Base-by-base conservation (phyloP, 1,140 invertebrate species). In the Drosophila nasuta region DNA sequence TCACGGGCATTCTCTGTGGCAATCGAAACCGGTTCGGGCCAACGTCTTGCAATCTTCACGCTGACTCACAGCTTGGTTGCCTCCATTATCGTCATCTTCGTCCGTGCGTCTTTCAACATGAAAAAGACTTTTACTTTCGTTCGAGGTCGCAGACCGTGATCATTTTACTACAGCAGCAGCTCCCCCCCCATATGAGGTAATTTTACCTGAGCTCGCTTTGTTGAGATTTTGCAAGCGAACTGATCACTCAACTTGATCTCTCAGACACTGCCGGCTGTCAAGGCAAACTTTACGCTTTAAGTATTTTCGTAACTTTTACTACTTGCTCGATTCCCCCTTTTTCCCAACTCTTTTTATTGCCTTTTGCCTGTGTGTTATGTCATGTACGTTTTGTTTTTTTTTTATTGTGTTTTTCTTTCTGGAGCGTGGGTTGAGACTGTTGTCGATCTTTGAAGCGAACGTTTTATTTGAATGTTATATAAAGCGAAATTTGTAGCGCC, bases 71-170 rank as follows among this genome's bases (percentile, higher is more conserved):
- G 56, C 45, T 43, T 45, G 25, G 10, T 57, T 38, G 52, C 30
- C 52, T 54, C 52, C 28, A 15, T 25, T n/a, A 11, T 1, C 52
- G 52, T 51, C 33, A 20, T 25, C 20, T 25, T 25, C 20, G 20
- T 25, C 20, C 20, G 20, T 25, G 20, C 20, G 20, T 25, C 20
- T 25, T 60, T 46, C 25, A 64, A 52, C 41, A 30, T 30, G 45
- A 57, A 71, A 66, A 71, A 68, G 72, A 81, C 85, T 89, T 89
- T 89, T 89, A 89, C 85, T 89, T 89, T 89, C 85, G 78, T 89
- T 89, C 75, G 85, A 89, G 85, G 85, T 89, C 85, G 85, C 85
- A 78, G 81, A 81, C 83, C 85, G 81, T 83, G 52, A 43, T 43
- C 41, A 4, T 43, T 13, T 43, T 43, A 43, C 41, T n/a, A n/a